Evolutionary conservation across 2,797 vertebrate species (phyloP).

Genomic region (Sebastiscus albofasciatus): DNA sequence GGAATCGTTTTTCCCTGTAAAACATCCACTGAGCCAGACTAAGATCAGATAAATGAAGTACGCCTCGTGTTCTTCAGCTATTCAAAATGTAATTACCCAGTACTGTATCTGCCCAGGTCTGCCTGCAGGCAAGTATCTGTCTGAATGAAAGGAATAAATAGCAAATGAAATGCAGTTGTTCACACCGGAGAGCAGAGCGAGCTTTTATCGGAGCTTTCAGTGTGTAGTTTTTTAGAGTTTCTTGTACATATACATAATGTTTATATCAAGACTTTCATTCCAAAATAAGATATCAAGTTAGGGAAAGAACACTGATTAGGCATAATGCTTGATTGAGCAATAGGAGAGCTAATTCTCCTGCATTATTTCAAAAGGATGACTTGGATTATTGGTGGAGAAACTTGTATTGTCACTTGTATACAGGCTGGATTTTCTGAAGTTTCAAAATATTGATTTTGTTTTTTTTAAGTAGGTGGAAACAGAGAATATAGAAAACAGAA

Average conservation of each 20-base stretch:
- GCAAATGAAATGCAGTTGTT: constrained; percentile 28
- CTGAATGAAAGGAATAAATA: constrained; percentile 28
- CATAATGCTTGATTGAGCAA: neutral
- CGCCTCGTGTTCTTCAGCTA: constrained; percentile 40
- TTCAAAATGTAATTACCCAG: constrained; percentile 53
- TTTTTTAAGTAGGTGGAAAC: neutral
- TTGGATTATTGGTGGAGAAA: neutral
- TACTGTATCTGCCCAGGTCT: constrained; percentile 33
- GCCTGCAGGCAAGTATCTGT: constrained; percentile 33
- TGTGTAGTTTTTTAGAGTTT: neutral
- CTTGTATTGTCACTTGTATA: neutral
- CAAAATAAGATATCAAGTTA: neutral
- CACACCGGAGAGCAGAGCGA: neutral
- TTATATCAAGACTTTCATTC: neutral
- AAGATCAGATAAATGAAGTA: constrained; percentile 54
- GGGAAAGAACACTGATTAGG: neutral
- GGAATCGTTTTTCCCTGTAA: constrained; percentile 27
- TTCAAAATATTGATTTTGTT: neutral
- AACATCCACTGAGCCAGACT: constrained; percentile 26
- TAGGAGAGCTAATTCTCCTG: neutral
- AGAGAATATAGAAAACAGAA: neutral
- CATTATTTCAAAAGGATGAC: neutral
- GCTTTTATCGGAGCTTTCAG: neutral
- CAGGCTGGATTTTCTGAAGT: neutral
- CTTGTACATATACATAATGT: neutral